Conservation (phyloP, 92 coral and sea anemone genomes). For the Pocillopora meandrina region DNA sequence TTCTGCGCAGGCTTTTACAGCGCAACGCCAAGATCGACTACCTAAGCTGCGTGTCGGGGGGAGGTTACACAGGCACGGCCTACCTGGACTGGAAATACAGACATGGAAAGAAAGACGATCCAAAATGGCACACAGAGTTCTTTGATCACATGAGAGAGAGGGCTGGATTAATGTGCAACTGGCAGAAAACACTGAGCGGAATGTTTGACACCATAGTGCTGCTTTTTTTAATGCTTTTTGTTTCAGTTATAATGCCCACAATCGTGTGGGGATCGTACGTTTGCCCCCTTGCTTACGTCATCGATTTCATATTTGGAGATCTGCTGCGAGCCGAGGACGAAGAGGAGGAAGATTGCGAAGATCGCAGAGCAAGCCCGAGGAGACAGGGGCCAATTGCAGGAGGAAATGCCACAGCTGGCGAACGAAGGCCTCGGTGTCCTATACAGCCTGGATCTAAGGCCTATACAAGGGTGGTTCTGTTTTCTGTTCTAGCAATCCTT, state of each 20-base stretch:
- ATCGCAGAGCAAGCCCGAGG: neutral
- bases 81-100: conserved; percentile 89
- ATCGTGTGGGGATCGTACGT: conserved; percentile 52
- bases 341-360: conserved; percentile 1
- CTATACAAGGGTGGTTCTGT: conserved; percentile 16
- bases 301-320: conserved; percentile 70
- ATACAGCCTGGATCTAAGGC: conserved; percentile 9
- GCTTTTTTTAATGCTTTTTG: conserved; percentile 37
- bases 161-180: conserved; percentile 59
- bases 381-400: neutral
- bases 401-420: neutral
- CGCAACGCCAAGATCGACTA: conserved; percentile 33
- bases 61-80: conserved; percentile 75
- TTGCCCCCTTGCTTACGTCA: conserved; percentile 57
- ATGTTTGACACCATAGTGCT: conserved; percentile 48
- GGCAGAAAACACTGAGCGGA: conserved; percentile 65
- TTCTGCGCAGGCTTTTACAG: conserved; percentile 56
- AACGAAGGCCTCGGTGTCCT: neutral
- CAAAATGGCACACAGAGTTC: conserved; percentile 76
- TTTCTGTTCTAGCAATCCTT: neutral
- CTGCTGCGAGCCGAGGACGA: conserved; percentile 40
- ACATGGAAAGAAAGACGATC: conserved; percentile 68
- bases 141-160: conserved; percentile 73
- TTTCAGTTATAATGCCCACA: conserved; percentile 63
- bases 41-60: conserved; percentile 59